Evolutionary conservation across 2,888 invertebrate species (phyloP), one percentile per base, ranked within the genome.

Genomic region (Nezara viridula): DNA sequence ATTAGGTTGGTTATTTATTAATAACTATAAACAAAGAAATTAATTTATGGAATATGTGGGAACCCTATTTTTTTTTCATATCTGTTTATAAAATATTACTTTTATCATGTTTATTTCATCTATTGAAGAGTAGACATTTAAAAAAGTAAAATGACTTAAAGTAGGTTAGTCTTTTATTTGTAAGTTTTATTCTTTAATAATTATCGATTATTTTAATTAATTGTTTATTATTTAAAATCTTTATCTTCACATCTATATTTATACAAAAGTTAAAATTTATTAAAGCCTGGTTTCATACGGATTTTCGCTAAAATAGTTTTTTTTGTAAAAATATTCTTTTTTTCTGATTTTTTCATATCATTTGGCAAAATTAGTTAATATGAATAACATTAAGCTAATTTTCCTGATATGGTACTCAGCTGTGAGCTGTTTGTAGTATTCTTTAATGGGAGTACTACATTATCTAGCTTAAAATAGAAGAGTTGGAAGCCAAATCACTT

Each of bases 181-280:
- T 52, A 21, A 4, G 5, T 24, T 52, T 52, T 52, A 52, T 52
- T 52, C 52, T 24, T 52, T 52, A 21, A 21, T 52, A 24, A 52
- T 52, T 24, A 52, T 5, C 5, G 24, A 52, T 24, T 4, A 52
- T 52, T n/a, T n/a, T n/a, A 52, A 24, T 5, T 21, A 24, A 6
- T 52, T 24, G 9, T 21, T 24, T 52, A 24, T 21, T 52, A 24
- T 24, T 9, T 52, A 24, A 52, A 52, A 4, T 4, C 21, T 52
- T 24, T 24, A 6, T 52, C 24, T 52, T 24, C 21, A 44, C 21
- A 52, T 52, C 2, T 49, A 49, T 49, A 14, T 49, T 49, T 96
- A 60, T 6, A 44, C 44, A 44, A 44, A 44, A 44, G 27, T 60
- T 10, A 44, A 44, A 44, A 44, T 44, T 44, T 44, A 44, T 44